Base-by-base conservation (phyloP, 1,140 invertebrate species). In the Melanaphis sacchari region DNA sequence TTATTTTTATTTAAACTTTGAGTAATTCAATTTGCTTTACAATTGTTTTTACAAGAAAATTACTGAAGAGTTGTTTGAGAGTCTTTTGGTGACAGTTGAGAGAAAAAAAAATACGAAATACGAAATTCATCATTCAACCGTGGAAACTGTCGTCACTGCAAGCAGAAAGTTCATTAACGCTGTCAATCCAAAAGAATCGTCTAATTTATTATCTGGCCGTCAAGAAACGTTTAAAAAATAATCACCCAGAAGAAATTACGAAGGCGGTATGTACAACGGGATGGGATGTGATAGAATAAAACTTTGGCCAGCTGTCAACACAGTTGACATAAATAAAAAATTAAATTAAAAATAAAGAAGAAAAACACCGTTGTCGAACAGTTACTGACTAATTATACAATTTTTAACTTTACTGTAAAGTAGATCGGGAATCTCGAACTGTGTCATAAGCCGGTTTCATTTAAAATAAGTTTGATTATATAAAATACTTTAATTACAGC, bases 151-250 rank as follows among this genome's bases (percentile, higher is more conserved):
- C 91, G n/a, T 93, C 91, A 41, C 91, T 84, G 24, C 2, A 26
- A 11, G 38, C 91, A 54, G 26, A 93, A 93, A 84, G 91, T 93
- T 93, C 91, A 93, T 93, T 93, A 84, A 93, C 46, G 36, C 36
- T 84, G 91, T 93, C 91, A 93, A 93, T 93, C 46, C 41, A 85
- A 93, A 54, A 38, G n/a, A 93, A 93, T 85, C 43, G 91, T 54
- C 41, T 93, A 93, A 93, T 93, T 93, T 93, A 93, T 93, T 93
- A 84, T 93, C 46, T 54, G 46, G 40, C 76, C 81, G 91, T 84
- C 91, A 52, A 93, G 46, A 91, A 46, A 91, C 76, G 43, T 46
- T 91, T 91, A 84, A 54, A 93, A 93, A 93, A 49, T 81, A 92
- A 92, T 82, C 90, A 92, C n/a, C 41, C 59, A 36, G 46, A 40